These are phyloP conservation scores for Amiota mariae DNA, from an alignment of 2,888 invertebrate species.

Conservation along the genomic window DNA sequence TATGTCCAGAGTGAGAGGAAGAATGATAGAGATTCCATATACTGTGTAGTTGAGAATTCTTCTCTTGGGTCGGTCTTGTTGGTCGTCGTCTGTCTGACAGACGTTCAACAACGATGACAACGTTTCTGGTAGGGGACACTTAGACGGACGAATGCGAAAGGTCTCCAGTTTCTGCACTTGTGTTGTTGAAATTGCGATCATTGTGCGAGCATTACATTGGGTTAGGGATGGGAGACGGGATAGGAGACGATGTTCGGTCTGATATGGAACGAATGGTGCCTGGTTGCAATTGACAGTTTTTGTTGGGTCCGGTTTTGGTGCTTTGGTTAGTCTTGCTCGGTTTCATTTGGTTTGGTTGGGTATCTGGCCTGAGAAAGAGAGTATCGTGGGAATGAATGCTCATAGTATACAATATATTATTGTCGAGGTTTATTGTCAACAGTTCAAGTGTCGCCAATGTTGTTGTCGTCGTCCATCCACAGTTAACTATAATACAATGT, in stretches of 20 bases:
- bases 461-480: background rate
- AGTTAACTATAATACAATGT: slow-evolving; percentile 40
- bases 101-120: slow-evolving; percentile 20
- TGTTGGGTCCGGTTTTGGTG: slow-evolving; percentile 8
- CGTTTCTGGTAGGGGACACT: slow-evolving; percentile 5
- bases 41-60: too few relatives aligned
- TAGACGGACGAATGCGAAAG: slow-evolving; percentile 48
- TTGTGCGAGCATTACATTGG: slow-evolving; percentile 42
- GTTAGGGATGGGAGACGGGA: slow-evolving; percentile 2
- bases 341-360: background rate
- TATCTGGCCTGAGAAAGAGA: slow-evolving; percentile 49
- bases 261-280: background rate
- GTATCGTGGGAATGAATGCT: slow-evolving; percentile 62
- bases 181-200: slow-evolving; percentile 54
- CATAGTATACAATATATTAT: slow-evolving; percentile 27
- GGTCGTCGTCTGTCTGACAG: slow-evolving; percentile 25
- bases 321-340: too few relatives aligned
- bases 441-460: slow-evolving; percentile 62
- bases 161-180: slow-evolving; percentile 66
- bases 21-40: background rate
- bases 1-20: slow-evolving; percentile 33
- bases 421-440: slow-evolving; percentile 61
- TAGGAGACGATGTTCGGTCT: background rate
- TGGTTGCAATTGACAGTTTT: background rate
- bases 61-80: slow-evolving; percentile 12